Evolutionary conservation across 2,113 vertebrate species (phyloP), one percentile per base, ranked within the genome.

Genomic region (Cygnus buccinator): DNA sequence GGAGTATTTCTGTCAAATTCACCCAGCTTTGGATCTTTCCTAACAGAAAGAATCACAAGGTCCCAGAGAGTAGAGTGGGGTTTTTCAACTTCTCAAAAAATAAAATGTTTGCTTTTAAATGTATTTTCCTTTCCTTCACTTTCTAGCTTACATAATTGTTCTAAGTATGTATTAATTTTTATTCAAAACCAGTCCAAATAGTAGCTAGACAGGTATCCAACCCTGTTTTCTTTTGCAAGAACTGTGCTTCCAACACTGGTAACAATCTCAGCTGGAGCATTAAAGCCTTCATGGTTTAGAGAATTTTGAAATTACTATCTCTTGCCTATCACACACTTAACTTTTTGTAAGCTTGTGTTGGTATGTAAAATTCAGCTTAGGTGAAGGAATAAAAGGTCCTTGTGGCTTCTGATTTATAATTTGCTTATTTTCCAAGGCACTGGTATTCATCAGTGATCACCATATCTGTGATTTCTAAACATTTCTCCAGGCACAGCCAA

Each of bases 1-100:
- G 8, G 13, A 54, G 4, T 11, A 33, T 62, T 79, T 10, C 9
- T 82, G 59, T 33, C 29, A 76, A 72, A 4, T 31, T 41, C 13
- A 63, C 3, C 7, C 9, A 44, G 3, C 2, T 37, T 72, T 57
- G 10, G 31, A 46, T 57, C 3, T 50, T 67, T 61, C 11, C 54
- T 6, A 3, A 35, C 3, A 33, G 48, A 65, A 95, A 84, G 6
- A 72, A 33, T 21, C 28, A 22, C 2, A 3, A 13, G 12, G 8
- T 65, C 12, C 3, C 6, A 65, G 14, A 43, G 17, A 26, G 31
- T 25, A 65, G 1, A 8, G 19, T 8, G 23, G 7, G 1, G 1
- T 1, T 35, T 70, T 84, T 39, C 13, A 66, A 6, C 9, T 3
- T 15, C 8, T 57, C 46, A 58, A 43, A 17, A 59, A 61, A 41